Evolutionary conservation across 2,888 invertebrate species (phyloP), one percentile per base, ranked within the genome.

Genomic region (Aromia moschata): DNA sequence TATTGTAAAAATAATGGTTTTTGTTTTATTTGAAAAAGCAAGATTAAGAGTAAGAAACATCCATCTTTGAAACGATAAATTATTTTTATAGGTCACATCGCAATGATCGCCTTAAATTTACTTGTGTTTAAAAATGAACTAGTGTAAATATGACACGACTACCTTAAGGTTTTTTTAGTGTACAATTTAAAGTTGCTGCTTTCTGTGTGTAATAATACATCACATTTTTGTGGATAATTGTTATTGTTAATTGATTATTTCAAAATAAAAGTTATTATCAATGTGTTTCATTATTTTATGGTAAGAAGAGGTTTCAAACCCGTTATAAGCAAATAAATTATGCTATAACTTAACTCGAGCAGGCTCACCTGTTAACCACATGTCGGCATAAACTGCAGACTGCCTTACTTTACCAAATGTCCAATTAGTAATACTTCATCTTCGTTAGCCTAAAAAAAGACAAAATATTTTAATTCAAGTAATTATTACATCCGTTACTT

Each of bases 1-100:
- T 37, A 17, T 55, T 58, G 25, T 45, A 14, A 20, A 46, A 36
- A 56, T 9, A 15, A 17, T 18, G n/a, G 11, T 12, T 41, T 47
- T 46, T 55, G 44, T 55, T 53, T 45, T 58, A 36, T 58, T 47
- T 59, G 58, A 31, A 58, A 58, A 58, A 17, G 58, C 58, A 58
- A 58, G 58, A 58, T 58, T 58, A 55, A 55, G n/a, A n/a, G n/a
- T n/a, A 30, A 40, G 25, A 49, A 25, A 30, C 25, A 25, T 15
- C n/a, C n/a, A n/a, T 45, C 25, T 31, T 45, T 31, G 7, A 12
- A 31, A 10, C 10, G 14, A 12, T 31, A 9, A 31, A 31, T 20
- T 49, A 37, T 49, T 49, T 49, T 37, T 49, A 10, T 37, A 49
- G 11, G 25, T 25, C 49, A 38, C 25, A n/a, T 20, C 7, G 10